A percentile compares a stretch with the other conserved stretches of the same genome.
phyloP scores from a whole-genome alignment of 1,140 invertebrate species.

The Xylocopa sonorina region DNA sequence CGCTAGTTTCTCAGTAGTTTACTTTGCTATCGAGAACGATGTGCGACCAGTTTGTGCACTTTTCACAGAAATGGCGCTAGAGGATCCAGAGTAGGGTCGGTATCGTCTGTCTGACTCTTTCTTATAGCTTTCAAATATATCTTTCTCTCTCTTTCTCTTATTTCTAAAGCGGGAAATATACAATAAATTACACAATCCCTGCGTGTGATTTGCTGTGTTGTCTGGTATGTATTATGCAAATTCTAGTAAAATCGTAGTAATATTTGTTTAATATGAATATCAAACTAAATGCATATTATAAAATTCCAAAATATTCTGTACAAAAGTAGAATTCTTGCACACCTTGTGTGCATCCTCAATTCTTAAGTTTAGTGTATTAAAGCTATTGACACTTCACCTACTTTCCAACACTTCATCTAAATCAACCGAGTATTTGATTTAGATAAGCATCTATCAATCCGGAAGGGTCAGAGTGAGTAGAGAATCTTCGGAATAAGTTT shows the following conservation, averaged over 20 bases:
- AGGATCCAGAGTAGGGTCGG: too few relatives aligned
- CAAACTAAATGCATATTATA: constrained; percentile 12
- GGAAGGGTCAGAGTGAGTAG: constrained; percentile 90
- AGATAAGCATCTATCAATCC: constrained; percentile 65
- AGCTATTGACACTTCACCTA: not conserved
- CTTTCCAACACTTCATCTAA: not conserved
- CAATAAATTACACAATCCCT: not conserved
- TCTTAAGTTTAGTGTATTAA: not conserved
- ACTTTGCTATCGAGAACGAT: too few relatives aligned
- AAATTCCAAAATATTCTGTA: not conserved
- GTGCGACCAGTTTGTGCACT: too few relatives aligned
- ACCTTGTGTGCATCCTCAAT: not conserved
- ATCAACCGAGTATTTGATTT: not conserved
- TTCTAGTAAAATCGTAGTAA: not conserved
- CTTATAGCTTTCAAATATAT: too few relatives aligned
- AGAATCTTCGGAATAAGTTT: constrained; percentile 93
- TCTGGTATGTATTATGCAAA: not conserved
- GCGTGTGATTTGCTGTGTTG: too few relatives aligned
- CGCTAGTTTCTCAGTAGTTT: too few relatives aligned
- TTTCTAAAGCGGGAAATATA: too few relatives aligned
- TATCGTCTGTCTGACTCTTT: too few relatives aligned
- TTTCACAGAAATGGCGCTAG: too few relatives aligned
- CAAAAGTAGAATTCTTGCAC: not conserved
- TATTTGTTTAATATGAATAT: constrained; percentile 10
- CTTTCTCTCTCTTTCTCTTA: too few relatives aligned